Percentiles rank a stretch among this genome's conserved stretches.
phyloP scores from a whole-genome alignment of 2,888 invertebrate species.

The Eristalis arbustorum region DNA sequence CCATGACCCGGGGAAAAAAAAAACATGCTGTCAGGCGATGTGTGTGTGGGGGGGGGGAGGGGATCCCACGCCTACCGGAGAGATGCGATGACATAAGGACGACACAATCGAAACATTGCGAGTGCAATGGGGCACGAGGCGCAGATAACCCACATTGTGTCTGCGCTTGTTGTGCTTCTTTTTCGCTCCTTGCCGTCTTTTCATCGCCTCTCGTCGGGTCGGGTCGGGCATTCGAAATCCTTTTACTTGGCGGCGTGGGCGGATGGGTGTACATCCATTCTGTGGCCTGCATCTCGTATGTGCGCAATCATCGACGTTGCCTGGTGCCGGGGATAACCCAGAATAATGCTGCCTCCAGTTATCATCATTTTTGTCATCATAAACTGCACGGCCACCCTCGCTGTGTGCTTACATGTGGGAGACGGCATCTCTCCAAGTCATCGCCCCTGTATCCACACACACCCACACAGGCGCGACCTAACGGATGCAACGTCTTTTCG shows the following conservation, averaged over 20 bases:
- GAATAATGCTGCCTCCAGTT: conserved; percentile 59
- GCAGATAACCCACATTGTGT: conserved; percentile 63
- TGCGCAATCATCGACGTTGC: conserved; percentile 55
- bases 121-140: conserved; percentile 65
- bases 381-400: conserved; percentile 26
- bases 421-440: conserved; percentile 47
- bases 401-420: conserved; percentile 38
- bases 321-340: conserved; percentile 47
- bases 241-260: neutral
- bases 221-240: neutral
- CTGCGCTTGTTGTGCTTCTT: conserved; percentile 32
- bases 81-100: conserved; percentile 59
- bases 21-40: conserved; percentile 12
- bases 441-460: conserved; percentile 16
- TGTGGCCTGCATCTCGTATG: conserved; percentile 54
- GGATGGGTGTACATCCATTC: conserved; percentile 15
- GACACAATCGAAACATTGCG: conserved; percentile 58
- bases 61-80: neutral
- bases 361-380: conserved; percentile 67
- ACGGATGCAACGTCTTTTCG: conserved; percentile 77
- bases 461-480: conserved; percentile 24
- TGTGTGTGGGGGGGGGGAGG: too few relatives aligned
- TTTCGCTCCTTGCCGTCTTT: neutral
- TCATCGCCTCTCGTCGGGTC: conserved; percentile 1
- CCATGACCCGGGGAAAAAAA: conserved; percentile 46